Conservation (phyloP, 2,113 vertebrate species). For the Rhinoderma darwinii region DNA sequence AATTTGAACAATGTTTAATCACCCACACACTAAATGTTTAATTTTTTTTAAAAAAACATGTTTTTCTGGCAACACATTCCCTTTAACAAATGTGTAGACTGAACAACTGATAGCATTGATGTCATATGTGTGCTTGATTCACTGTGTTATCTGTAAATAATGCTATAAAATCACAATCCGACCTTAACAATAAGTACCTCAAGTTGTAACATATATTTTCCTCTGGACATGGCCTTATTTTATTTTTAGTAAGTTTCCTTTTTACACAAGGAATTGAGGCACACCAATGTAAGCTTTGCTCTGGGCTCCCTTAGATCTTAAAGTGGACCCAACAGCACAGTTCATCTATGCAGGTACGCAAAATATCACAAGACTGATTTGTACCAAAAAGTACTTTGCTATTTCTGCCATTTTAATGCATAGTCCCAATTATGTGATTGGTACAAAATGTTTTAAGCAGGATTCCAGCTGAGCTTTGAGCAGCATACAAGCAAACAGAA, state of each 20-base stretch:
- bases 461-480: conserved; percentile 15
- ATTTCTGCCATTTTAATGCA: conserved; percentile 1
- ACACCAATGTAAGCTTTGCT: background rate
- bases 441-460: conserved; percentile 15
- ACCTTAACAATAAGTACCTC: no score
- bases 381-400: background rate
- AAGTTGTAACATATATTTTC: background rate
- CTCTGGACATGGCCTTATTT: background rate
- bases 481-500: background rate
- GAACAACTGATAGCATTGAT: no score
- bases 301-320: background rate
- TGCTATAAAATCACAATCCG: no score
- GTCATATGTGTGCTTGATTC: no score
- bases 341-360: background rate
- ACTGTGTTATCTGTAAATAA: no score
- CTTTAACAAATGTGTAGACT: no score
- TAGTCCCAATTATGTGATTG: conserved; percentile 16
- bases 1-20: no score
- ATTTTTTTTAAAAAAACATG: no score
- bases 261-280: background rate
- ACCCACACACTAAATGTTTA: no score
- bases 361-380: background rate
- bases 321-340: background rate
- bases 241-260: no score
- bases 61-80: no score